Conservation (phyloP, 2,888 invertebrate genomes). For the Parasteatoda lunata region DNA sequence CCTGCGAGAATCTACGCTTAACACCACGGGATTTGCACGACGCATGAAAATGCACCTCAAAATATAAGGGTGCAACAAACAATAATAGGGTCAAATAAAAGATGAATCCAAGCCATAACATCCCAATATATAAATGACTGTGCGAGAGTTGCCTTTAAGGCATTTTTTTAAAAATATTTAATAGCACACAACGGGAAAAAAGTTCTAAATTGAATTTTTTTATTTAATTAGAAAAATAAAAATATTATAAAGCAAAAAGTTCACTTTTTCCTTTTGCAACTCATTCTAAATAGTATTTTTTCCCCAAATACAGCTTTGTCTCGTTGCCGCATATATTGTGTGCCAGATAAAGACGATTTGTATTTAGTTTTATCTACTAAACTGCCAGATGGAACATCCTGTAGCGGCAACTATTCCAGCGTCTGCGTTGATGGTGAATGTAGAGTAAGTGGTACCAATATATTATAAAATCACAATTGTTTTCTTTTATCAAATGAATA, state of each 20-base stretch:
- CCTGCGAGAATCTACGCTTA: too few relatives aligned
- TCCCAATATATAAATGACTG: too few relatives aligned
- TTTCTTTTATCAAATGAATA: too few relatives aligned
- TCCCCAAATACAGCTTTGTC: constrained; percentile 29
- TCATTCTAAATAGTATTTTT: background rate
- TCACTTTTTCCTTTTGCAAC: background rate
- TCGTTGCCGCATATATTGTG: constrained; percentile 54
- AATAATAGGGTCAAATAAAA: too few relatives aligned
- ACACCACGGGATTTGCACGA: too few relatives aligned
- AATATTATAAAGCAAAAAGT: background rate
- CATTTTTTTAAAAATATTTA: background rate
- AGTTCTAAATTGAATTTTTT: background rate
- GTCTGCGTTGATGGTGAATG: constrained; percentile 70
- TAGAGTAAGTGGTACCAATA: constrained; percentile 33
- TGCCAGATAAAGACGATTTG: constrained; percentile 55
- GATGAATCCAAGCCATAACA: too few relatives aligned
- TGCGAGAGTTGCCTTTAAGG: too few relatives aligned
- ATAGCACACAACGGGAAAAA: background rate
- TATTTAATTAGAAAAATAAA: background rate
- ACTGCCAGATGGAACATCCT: constrained; percentile 51
- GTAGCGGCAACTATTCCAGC: constrained; percentile 39
- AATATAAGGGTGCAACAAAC: too few relatives aligned
- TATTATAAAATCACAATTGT: too few relatives aligned
- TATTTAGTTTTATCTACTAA: constrained; percentile 54
- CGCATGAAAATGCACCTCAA: too few relatives aligned